Conservation (phyloP, 2,113 vertebrate genomes). For the Hippoglossus stenolepis region DNA sequence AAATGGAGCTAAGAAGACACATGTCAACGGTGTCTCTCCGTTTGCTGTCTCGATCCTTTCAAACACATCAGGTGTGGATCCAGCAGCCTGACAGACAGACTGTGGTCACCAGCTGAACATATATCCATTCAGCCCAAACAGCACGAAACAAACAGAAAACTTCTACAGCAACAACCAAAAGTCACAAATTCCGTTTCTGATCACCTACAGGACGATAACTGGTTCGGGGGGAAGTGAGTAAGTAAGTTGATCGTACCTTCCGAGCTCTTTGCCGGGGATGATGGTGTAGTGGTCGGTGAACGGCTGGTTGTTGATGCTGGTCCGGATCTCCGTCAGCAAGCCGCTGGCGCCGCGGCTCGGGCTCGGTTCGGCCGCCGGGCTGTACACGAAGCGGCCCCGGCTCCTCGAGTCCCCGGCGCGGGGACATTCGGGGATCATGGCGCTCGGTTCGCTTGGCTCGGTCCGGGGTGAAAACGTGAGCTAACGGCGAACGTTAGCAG, state of each 20-base stretch:
- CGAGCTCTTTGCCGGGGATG: constrained; percentile 78
- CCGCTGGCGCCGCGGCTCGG: constrained; percentile 59
- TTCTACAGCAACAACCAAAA: not conserved
- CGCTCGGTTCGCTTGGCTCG: constrained; percentile 8
- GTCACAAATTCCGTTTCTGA: no score
- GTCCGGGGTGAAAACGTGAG: not conserved
- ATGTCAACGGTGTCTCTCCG: no score
- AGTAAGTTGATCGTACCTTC: constrained; percentile 59
- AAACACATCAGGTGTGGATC: not conserved
- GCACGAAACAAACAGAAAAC: not conserved
- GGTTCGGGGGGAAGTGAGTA: not conserved
- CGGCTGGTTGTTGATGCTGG: constrained; percentile 66
- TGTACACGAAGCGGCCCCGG: constrained; percentile 35
- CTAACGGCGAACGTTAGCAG: not conserved
- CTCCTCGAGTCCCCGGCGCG: constrained; percentile 59
- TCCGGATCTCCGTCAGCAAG: constrained; percentile 73
- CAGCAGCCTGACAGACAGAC: not conserved
- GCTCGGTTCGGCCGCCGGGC: constrained; percentile 50
- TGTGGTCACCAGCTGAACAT: not conserved
- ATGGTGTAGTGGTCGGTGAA: constrained; percentile 80
- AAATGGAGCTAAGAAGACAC: not conserved
- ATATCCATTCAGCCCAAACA: no score
- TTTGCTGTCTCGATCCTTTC: not conserved
- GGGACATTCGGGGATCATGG: constrained; percentile 77
- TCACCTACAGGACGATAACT: no score